Evolutionary conservation across 2,888 invertebrate species (phyloP), one percentile per base, ranked within the genome.

Genomic region (Abrostola tripartita): DNA sequence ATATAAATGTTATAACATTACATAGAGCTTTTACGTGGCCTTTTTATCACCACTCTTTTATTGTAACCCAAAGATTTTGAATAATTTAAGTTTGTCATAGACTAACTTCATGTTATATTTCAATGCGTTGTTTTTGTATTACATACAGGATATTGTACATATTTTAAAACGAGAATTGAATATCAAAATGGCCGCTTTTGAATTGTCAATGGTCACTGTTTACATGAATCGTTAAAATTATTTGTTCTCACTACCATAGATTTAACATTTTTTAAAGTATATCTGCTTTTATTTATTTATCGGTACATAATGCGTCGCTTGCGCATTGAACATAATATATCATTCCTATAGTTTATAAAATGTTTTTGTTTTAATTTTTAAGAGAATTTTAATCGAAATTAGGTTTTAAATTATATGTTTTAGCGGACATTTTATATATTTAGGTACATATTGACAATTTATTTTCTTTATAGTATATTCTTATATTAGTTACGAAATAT

Each of bases 271-370:
- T 12, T 51, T 38, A 11, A 57, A 57, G 36, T 51, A 37, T 64
- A 47, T 58, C 40, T 55, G 57, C 52, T 65, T 68, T 68, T 68
- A 73, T 73, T 72, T 72, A 76, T 74, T 68, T 64, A 62, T 61
- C 50, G 56, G 60, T 74, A 68, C 64, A 55, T 12, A 61, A 55
- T 42, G 61, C 69, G 58, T 75, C 50, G 37, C 11, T 14, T 12
- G 38, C 56, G 71, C 68, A 58, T 69, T 68, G 68, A 63, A 67
- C 53, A 76, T 78, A 77, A 82, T 82, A 68, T 81, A 86, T 87
- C 91, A 91, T 91, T 91, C 90, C 91, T 88, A 80, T 89, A 88
- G 81, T 82, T 78, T 83, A 81, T 71, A 73, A 49, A 63, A 65
- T 59, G 78, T 81, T 74, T 75, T 74, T 82, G 81, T 85, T 86